A percentile compares a stretch with the other conserved stretches of the same genome.
These are phyloP conservation scores for Venustaconcha ellipsiformis DNA, from an alignment of 1,140 invertebrate genomes.

Conservation along the genomic window DNA sequence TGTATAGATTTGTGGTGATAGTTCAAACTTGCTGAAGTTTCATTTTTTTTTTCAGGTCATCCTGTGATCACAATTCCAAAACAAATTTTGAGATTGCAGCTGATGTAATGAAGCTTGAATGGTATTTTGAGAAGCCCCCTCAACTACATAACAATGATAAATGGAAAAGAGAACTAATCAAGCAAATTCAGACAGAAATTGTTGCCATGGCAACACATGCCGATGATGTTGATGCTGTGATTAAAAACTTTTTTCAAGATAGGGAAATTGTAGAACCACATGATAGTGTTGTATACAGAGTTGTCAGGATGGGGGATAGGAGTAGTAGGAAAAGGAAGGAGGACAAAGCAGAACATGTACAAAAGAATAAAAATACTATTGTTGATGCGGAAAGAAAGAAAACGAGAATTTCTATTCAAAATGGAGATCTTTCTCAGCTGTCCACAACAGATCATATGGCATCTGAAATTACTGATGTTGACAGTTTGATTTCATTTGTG, in stretches of 20 bases:
- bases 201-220: slow-evolving; percentile 1
- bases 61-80: background rate
- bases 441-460: no score
- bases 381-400: no score
- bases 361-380: no score
- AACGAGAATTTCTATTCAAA: no score
- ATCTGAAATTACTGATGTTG: slow-evolving; percentile 4
- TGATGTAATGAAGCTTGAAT: slow-evolving; percentile 78
- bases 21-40: no score
- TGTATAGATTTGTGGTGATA: no score
- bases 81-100: slow-evolving; percentile 38
- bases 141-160: slow-evolving; percentile 90
- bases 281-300: slow-evolving; percentile 21
- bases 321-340: no score
- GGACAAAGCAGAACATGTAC: no score
- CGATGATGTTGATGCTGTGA: slow-evolving; percentile 3
- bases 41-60: no score
- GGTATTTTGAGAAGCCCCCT: slow-evolving; percentile 86
- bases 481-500: slow-evolving; percentile 33
- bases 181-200: slow-evolving; percentile 43
- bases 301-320: no score
- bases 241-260: slow-evolving; percentile 19
- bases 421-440: no score
- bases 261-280: slow-evolving; percentile 16
- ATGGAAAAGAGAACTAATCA: slow-evolving; percentile 72